Conservation (phyloP, 2,113 vertebrate genomes). For the Ursus arctos region DNA sequence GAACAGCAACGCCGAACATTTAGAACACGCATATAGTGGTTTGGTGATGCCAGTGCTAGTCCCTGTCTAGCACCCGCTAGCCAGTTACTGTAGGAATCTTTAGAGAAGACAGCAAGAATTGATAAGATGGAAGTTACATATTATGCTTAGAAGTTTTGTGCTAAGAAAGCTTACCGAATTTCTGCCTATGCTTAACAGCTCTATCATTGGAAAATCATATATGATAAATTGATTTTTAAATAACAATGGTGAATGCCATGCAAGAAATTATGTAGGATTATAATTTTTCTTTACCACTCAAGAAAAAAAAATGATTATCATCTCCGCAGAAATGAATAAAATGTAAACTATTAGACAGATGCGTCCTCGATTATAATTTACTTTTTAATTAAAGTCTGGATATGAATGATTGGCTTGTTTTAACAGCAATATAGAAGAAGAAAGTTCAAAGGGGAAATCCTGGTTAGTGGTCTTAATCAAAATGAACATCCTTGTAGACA, state of each 20-base stretch:
- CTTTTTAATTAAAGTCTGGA: conserved; percentile 69
- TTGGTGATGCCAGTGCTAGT: background rate
- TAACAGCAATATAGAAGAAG: conserved; percentile 29
- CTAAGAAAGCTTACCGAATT: conserved; percentile 47
- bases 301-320: conserved; percentile 37
- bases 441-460: conserved; percentile 73
- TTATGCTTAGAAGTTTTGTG: background rate
- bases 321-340: conserved; percentile 66
- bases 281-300: conserved; percentile 49
- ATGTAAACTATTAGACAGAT: conserved; percentile 68
- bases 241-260: conserved; percentile 39
- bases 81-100: background rate
- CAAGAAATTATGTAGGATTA: conserved; percentile 49
- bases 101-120: background rate
- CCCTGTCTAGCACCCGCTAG: background rate
- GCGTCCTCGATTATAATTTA: conserved; percentile 65
- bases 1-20: background rate
- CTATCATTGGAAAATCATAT: conserved; percentile 5
- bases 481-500: conserved; percentile 84
- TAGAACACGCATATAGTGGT: background rate
- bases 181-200: conserved; percentile 14
- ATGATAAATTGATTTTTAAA: conserved; percentile 66
- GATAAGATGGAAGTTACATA: background rate
- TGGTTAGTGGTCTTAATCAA: conserved; percentile 84
- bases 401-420: conserved; percentile 65